Percentiles rank a stretch among this genome's conserved stretches.
phyloP scores from a whole-genome alignment of 2,113 vertebrate genomes.

The Tautogolabrus adspersus region DNA sequence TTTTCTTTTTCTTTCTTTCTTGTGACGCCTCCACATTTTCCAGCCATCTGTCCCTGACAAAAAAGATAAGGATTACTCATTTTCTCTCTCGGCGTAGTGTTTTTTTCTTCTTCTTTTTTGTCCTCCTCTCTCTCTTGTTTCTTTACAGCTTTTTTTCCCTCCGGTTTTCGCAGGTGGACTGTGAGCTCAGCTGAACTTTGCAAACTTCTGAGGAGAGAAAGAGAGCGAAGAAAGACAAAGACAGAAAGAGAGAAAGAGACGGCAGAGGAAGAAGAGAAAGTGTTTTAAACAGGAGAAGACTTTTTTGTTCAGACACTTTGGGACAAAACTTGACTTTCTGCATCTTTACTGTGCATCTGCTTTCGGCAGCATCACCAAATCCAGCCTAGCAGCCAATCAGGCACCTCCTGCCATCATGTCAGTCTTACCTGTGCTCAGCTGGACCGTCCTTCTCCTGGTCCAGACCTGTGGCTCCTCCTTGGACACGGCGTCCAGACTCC shows the following conservation, averaged over 20 bases:
- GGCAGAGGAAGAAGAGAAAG: conserved; percentile 17
- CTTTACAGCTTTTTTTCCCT: conserved; percentile 59
- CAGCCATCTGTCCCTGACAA: conserved; percentile 73
- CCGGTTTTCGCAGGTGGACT: conserved; percentile 69
- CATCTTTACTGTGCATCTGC: neutral
- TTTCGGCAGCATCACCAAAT: conserved; percentile 33
- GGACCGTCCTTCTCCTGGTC: conserved; percentile 85
- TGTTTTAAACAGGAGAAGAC: neutral
- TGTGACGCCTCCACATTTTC: conserved; percentile 69
- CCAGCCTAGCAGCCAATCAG: conserved; percentile 34
- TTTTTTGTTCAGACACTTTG: conserved; percentile 6
- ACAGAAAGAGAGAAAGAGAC: conserved; percentile 28
- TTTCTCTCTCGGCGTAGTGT: conserved; percentile 52
- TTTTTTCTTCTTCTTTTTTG: conserved; percentile 38
- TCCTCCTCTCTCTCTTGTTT: conserved; percentile 47
- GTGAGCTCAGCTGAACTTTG: conserved; percentile 63
- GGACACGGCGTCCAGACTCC: conserved; percentile 12
- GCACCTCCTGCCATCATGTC: conserved; percentile 86
- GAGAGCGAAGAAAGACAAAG: neutral
- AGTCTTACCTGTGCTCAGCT: conserved; percentile 85
- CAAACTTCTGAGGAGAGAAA: conserved; percentile 64
- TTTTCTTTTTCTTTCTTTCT: conserved; percentile 17
- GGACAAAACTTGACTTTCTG: conserved; percentile 18
- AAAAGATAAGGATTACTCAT: conserved; percentile 74
- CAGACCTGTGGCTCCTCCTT: conserved; percentile 74